Base-by-base conservation (phyloP, 2,797 vertebrate genomes). In the Ibycter americanus region DNA sequence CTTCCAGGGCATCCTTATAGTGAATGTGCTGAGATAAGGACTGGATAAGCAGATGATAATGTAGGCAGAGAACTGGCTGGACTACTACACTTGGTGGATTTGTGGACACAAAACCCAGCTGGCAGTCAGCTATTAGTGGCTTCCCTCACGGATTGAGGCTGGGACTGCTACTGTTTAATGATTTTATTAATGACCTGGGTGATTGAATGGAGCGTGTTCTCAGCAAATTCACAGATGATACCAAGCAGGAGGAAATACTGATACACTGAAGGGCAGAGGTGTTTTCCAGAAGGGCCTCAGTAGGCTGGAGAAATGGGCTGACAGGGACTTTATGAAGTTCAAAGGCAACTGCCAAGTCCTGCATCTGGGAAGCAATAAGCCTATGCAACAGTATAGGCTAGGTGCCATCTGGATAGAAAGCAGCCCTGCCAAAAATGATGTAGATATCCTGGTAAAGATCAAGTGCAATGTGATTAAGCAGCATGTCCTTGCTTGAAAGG, bases 11-110 rank as follows among this genome's bases (percentile, higher is more conserved):
- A 51, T 12, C 29, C 20, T 80, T 54, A 27, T 0, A 80, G 34
- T 8, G 23, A 54, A 95, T 80, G 2, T 56, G 27, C 9, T 1
- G 4, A 66, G 36, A 12, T 20, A 65, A 79, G 49, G 52, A 52
- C 31, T 51, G 22, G 29, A 68, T 67, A 85, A 74, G 8, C 21
- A 25, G 25, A 65, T 31, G 10, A 52, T 58, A 68, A 40, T 1
- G 13, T 15, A 85, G 3, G 2, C 8, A 65, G 62, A 46, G 44
- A 63, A 63, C 0, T 26, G 54, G 5, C 2, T 27, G 10, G 49
- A 71, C 21, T 16, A 31, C 1, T 62, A 31, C 31, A 66, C n/a
- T 61, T 46, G 4, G 36, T 59, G n/a, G 21, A 77, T 73, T 78
- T 74, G 26, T 26, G 47, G 22, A 71, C 34, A 70, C 1, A 2